Evolutionary conservation across 2,113 vertebrate genomes (phyloP), one percentile per base, ranked within the genome.

Genomic region (Oncorhynchus clarkii): DNA sequence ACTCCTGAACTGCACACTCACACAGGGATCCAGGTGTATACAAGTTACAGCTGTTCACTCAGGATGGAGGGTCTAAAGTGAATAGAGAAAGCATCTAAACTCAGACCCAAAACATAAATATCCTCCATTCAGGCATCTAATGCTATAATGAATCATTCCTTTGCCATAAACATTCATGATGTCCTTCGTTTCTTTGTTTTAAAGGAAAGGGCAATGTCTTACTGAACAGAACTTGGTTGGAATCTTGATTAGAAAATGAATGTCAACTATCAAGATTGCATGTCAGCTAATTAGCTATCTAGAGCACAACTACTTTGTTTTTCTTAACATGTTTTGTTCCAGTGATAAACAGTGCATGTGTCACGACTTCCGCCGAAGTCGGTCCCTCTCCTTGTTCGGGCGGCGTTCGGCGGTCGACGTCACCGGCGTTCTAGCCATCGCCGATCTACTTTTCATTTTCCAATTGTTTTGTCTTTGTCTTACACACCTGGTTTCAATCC

Each of bases 301-400:
- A 66, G 71, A 73, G 49, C 13, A 29, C 22, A 5, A 84, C 39
- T 14, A 31, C 18, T 81, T n/a, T 45, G 20, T 22, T 48, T 18
- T 70, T 31, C 75, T 13, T 67, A 66, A 80, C 83, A 67, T 65
- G 18, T 72, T 80, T 69, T 5, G 22, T 86, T 89, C 88, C 86
- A 39, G 39, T 67, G 49, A 81, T 2, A 9, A 39, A 39, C 39
- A 39, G 72, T 67, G 71, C 65, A 5, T 31, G 4, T 31, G 29
- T 31, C 29, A 31, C 29, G 29, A 31, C 29, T 31, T 31, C 29
- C 29, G 29, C 4, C 4, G 29, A 31, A 31, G 29, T 1, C 29
- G 29, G 29, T 5, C 29, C 29, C 29, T 31, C 29, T 31, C 29
- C 29, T 31, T 31, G 29, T 31, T 31, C 4, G 1, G 29, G 29